These are phyloP conservation scores for Notolabrus celidotus DNA, from an alignment of 2,797 vertebrate species.

Conservation along the genomic window DNA sequence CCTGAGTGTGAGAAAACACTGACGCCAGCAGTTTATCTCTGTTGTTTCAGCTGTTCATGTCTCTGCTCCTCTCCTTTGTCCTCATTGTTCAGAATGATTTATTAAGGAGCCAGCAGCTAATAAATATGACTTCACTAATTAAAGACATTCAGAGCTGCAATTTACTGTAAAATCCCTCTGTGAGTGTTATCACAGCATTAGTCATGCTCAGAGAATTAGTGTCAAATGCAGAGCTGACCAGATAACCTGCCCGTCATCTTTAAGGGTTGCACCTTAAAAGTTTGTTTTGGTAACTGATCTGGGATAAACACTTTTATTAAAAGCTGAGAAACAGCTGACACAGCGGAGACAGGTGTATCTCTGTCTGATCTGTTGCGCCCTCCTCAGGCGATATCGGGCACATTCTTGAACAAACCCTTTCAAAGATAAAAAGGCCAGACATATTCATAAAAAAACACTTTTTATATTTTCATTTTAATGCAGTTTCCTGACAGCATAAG, in stretches of 20 bases:
- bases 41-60: slow-evolving; percentile 8
- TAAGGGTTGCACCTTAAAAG: slow-evolving; percentile 12
- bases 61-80: slow-evolving; percentile 15
- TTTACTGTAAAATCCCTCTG: slow-evolving; percentile 27
- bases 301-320: slow-evolving; percentile 12
- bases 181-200: slow-evolving; percentile 7
- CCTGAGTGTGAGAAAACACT: slow-evolving; percentile 7
- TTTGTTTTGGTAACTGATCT: slow-evolving; percentile 24
- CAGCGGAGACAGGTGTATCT: not conserved
- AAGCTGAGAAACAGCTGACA: not conserved
- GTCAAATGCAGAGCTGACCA: slow-evolving; percentile 17
- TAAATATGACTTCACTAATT: slow-evolving; percentile 43
- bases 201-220: slow-evolving; percentile 31
- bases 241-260: not conserved
- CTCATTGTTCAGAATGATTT: slow-evolving; percentile 49
- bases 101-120: slow-evolving; percentile 27
- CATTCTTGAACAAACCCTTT: too few species aligned
- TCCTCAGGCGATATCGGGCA: not conserved
- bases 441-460: too few species aligned
- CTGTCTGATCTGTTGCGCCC: not conserved
- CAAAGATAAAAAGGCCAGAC: too few species aligned
- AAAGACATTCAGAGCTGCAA: slow-evolving; percentile 23
- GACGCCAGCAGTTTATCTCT: slow-evolving; percentile 1
- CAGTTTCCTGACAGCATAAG: too few species aligned
- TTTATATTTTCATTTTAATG: too few species aligned